Base-by-base conservation (phyloP, 2,888 invertebrate genomes). In the Eupithecia tripunctaria region DNA sequence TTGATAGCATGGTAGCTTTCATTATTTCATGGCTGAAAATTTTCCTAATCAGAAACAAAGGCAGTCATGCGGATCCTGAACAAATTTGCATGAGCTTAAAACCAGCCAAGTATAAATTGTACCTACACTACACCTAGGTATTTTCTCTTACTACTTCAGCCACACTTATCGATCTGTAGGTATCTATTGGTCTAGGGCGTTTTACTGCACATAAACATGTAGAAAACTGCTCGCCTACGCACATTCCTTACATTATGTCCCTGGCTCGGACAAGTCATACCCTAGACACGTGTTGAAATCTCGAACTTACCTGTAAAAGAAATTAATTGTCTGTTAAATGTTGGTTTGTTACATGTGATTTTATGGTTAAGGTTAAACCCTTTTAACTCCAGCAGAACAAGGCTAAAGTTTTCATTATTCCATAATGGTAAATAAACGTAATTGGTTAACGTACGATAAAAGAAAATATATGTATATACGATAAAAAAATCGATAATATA, bases 251-350 rank as follows among this genome's bases (percentile, higher is more conserved):
- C 69, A 71, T 80, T 77, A 76, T 75, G 74, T 75, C 72, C 68
- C 71, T 62, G 68, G 73, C 79, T 75, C 73, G 79, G 71, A 67
- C 74, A 56, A 71, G 62, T 80, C 82, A 80, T 84, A 84, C 85
- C 85, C 85, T 82, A 84, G 81, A 84, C 83, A 82, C 78, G 73
- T 81, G 75, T 70, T 78, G 74, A 78, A 73, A 73, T 32, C 74
- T 66, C 51, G 67, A 68, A 83, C 88, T 86, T 88, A 89, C 88
- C 88, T 88, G 87, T 67, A 76, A 87, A 86, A 77, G 69, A 71
- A 80, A 71, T 71, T 72, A 76, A 72, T 69, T 38, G 59, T 64
- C 68, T 21, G 38, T 64, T 41, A 64, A 25, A 56, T 25, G 4
- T 25, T 56, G 4, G 56, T 12, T 51, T 10, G 25, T 56, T 51